phyloP scores from a whole-genome alignment of 2,797 vertebrate species.

The Chelidonichthys spinosus region DNA sequence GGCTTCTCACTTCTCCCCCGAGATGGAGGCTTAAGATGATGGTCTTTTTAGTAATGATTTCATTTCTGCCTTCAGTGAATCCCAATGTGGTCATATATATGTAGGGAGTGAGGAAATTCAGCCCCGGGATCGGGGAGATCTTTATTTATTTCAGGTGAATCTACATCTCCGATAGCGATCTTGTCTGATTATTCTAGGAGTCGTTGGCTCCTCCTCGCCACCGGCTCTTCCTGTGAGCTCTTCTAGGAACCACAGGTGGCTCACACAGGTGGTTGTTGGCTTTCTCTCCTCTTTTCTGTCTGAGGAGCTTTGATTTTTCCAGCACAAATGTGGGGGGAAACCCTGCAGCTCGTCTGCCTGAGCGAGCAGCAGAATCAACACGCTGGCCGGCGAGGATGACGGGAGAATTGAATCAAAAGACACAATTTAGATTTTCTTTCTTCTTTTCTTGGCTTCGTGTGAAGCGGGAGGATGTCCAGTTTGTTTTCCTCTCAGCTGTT shows the following conservation, averaged over 20 bases:
- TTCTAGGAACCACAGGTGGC: conserved; percentile 59
- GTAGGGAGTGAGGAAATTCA: conserved; percentile 36
- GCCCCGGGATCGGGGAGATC: neutral
- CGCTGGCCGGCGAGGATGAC: conserved; percentile 37
- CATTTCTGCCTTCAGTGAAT: conserved; percentile 68
- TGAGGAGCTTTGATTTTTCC: conserved; percentile 62
- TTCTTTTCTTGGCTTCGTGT: neutral
- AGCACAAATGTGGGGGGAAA: conserved; percentile 42
- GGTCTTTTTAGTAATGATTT: conserved; percentile 75
- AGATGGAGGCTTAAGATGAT: conserved; percentile 74
- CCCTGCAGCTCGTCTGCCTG: conserved; percentile 53
- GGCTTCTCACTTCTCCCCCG: conserved; percentile 65
- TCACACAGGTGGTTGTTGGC: conserved; percentile 70
- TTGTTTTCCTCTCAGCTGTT: conserved; percentile 2
- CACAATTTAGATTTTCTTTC: conserved; percentile 20
- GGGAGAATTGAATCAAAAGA: conserved; percentile 56
- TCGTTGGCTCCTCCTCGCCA: conserved; percentile 36
- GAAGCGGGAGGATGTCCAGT: conserved; percentile 1
- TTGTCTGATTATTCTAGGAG: conserved; percentile 42
- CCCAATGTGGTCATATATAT: conserved; percentile 56
- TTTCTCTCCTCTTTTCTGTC: conserved; percentile 38
- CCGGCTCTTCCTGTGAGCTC: conserved; percentile 27
- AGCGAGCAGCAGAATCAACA: conserved; percentile 30
- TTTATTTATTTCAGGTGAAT: conserved; percentile 18
- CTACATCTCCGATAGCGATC: neutral